These are phyloP conservation scores for Leguminivora glycinivorella DNA, from an alignment of 1,140 invertebrate genomes.

Conservation along the genomic window DNA sequence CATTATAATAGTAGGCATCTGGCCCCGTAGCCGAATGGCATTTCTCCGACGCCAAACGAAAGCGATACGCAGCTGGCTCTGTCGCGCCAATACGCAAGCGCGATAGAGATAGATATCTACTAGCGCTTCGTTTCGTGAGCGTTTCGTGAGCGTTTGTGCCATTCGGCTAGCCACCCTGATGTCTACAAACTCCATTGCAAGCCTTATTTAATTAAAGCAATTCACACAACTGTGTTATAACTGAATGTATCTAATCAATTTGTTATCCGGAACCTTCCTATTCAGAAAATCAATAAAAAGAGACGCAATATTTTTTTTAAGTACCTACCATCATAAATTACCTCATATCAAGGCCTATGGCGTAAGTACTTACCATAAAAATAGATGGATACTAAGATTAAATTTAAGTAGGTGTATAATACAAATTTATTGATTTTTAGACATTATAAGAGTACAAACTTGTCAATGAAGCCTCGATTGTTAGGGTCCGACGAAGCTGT, in stretches of 20 bases:
- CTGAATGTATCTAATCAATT: not conserved
- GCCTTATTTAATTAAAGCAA: no score
- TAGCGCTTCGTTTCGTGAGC: no score
- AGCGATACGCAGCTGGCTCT: no score
- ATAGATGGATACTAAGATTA: constrained; percentile 4
- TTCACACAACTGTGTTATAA: not conserved
- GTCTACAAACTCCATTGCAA: no score
- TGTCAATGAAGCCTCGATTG: constrained; percentile 3
- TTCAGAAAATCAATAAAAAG: constrained; percentile 5
- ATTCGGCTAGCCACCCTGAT: no score
- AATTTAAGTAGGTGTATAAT: constrained; percentile 2
- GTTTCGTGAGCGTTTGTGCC: no score
- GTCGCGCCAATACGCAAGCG: no score
- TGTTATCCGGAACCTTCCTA: constrained; percentile 11
- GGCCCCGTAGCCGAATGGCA: no score
- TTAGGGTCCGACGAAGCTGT: no score
- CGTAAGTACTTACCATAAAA: constrained; percentile 17
- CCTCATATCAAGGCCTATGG: constrained; percentile 13
- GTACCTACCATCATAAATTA: constrained; percentile 11
- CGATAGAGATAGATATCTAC: no score
- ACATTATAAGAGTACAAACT: constrained; percentile 14
- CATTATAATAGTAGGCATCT: no score
- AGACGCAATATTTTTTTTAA: not conserved
- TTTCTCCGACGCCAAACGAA: no score
- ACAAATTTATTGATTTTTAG: constrained; percentile 2